Evolutionary conservation across 2,888 invertebrate species (phyloP).

Genomic region (Nymphalis urticae): DNA sequence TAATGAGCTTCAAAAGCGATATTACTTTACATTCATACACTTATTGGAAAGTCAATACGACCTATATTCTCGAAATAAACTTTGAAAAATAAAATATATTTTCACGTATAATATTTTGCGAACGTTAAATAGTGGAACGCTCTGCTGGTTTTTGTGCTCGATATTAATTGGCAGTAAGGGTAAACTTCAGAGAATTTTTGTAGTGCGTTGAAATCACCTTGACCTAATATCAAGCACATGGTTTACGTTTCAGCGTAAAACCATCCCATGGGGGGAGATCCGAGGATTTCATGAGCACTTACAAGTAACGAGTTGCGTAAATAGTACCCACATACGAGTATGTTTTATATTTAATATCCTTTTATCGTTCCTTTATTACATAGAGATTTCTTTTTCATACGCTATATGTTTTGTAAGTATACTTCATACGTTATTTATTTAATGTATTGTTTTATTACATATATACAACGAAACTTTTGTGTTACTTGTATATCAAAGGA

Average conservation of each 20-base stretch:
- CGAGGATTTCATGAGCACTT: slow-evolving; percentile 36
- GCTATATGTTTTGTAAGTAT: too few relatives aligned
- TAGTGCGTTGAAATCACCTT: slow-evolving; percentile 6
- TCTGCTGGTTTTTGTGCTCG: not conserved
- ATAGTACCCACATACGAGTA: slow-evolving; percentile 32
- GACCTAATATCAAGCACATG: not conserved
- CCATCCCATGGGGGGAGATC: slow-evolving; percentile 11
- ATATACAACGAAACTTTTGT: too few relatives aligned
- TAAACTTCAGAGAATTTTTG: not conserved
- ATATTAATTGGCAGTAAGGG: not conserved
- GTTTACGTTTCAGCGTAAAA: slow-evolving; percentile 19
- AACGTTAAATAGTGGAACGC: not conserved
- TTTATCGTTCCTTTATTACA: slow-evolving; percentile 10
- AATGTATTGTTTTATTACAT: too few relatives aligned
- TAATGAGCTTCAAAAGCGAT: too few relatives aligned
- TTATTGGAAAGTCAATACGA: not conserved
- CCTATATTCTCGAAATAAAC: not conserved
- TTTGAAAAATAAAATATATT: not conserved
- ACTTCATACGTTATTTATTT: too few relatives aligned
- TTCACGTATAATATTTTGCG: not conserved
- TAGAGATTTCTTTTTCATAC: slow-evolving; percentile 9
- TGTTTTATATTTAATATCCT: slow-evolving; percentile 1
- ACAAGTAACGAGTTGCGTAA: slow-evolving; percentile 38
- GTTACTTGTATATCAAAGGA: too few relatives aligned
- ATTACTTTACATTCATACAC: too few relatives aligned